phyloP scores from a whole-genome alignment of 2,888 invertebrate species.

The Drosophila anceps region DNA sequence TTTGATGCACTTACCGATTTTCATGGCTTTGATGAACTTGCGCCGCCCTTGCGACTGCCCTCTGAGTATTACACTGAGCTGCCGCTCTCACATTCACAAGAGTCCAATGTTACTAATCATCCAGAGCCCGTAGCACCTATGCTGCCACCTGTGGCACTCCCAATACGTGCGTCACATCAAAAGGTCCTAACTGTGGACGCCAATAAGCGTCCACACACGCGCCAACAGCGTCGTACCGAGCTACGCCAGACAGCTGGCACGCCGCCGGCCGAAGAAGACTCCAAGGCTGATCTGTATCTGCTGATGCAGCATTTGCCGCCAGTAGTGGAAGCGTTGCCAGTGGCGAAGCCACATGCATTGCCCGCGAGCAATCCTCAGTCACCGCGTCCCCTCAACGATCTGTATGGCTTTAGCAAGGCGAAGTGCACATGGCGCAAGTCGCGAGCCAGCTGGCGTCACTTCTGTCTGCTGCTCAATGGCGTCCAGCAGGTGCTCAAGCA shows the following conservation, averaged over 20 bases:
- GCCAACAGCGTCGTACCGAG: slow-evolving; percentile 43
- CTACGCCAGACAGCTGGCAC: neutral
- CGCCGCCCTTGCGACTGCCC: slow-evolving; percentile 39
- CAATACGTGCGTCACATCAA: neutral
- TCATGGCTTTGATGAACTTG: slow-evolving; percentile 56
- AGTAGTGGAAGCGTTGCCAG: slow-evolving; percentile 11
- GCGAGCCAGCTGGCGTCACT: slow-evolving; percentile 70
- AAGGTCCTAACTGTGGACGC: neutral
- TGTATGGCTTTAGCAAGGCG: slow-evolving; percentile 53
- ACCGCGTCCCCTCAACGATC: slow-evolving; percentile 30
- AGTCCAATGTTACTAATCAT: neutral
- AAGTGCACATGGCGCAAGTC: slow-evolving; percentile 44
- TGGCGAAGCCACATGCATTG: neutral
- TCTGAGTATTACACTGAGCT: slow-evolving; percentile 43
- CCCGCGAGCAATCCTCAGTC: slow-evolving; percentile 1
- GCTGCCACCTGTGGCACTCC: slow-evolving; percentile 13
- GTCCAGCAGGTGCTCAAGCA: slow-evolving; percentile 76
- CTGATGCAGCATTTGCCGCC: slow-evolving; percentile 58
- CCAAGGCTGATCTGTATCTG: slow-evolving; percentile 44
- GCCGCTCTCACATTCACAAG: slow-evolving; percentile 10
- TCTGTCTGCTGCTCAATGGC: slow-evolving; percentile 65
- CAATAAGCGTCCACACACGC: slow-evolving; percentile 47
- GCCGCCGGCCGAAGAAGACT: slow-evolving; percentile 31
- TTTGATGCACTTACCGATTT: slow-evolving; percentile 49
- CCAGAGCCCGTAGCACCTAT: slow-evolving; percentile 4